These are phyloP conservation scores for Mastomys coucha DNA, from an alignment of 2,113 vertebrate species.

Conservation along the genomic window DNA sequence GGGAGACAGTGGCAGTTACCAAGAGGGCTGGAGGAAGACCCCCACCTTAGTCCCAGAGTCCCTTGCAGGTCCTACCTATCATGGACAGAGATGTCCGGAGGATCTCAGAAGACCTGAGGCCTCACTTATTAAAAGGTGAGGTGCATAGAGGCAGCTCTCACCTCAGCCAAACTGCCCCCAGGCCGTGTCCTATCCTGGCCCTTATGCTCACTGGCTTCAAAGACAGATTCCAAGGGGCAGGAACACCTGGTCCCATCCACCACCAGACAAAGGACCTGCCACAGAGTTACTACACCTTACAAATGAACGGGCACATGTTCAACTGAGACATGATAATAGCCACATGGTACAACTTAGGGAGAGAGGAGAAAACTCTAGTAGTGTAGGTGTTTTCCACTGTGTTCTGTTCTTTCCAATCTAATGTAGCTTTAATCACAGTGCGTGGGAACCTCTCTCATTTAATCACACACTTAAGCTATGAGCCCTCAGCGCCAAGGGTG, in stretches of 20 bases:
- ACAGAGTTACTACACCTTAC: not conserved
- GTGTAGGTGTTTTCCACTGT: not conserved
- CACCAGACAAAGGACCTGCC: not conserved
- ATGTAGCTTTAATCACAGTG: not conserved
- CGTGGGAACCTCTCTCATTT: not conserved
- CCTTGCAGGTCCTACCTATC: not conserved
- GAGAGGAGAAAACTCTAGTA: not conserved
- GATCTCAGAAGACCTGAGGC: not conserved
- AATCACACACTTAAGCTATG: conserved; percentile 17
- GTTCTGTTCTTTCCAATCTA: too few relatives aligned
- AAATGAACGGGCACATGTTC: not conserved
- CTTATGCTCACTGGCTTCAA: not conserved
- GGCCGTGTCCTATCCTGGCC: not conserved
- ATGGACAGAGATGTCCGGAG: not conserved
- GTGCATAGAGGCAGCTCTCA: not conserved
- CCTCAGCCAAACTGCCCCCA: not conserved
- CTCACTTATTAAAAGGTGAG: not conserved
- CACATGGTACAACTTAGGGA: not conserved
- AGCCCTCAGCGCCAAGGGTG: not conserved
- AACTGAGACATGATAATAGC: not conserved
- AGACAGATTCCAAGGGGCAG: not conserved
- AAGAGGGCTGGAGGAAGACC: not conserved
- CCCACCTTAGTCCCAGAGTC: not conserved
- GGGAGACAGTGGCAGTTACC: not conserved
- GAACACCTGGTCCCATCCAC: fast-evolving